Evolutionary conservation across 2,888 invertebrate genomes (phyloP).

Genomic region (Harpalus rubripes): DNA sequence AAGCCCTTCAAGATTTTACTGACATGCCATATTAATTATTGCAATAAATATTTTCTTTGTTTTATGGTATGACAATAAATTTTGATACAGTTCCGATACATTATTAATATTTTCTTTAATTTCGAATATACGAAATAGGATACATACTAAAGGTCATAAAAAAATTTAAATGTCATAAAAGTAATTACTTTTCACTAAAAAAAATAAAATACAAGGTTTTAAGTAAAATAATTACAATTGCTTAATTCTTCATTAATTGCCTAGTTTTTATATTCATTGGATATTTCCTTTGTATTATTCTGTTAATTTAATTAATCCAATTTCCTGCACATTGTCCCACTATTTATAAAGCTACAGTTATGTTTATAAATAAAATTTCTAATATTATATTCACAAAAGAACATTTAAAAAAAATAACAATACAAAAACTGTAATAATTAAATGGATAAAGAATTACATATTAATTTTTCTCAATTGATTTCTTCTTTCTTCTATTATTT

Average conservation of each 20-base stretch:
- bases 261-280: not conserved
- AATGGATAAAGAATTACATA: not conserved
- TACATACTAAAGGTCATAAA: not conserved
- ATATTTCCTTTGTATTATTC: not conserved
- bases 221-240: not conserved
- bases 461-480: slow-evolving; percentile 3
- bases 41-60: too few species aligned
- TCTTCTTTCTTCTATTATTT: not conserved
- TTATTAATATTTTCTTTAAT: too few species aligned
- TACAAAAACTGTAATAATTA: not conserved
- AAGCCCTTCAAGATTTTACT: too few species aligned
- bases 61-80: too few species aligned
- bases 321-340: not conserved
- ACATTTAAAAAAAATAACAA: not conserved
- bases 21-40: too few species aligned
- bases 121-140: too few species aligned
- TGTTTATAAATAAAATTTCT: slow-evolving; percentile 15
- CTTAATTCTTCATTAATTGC: not conserved
- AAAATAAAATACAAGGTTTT: slow-evolving; percentile 15
- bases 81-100: too few species aligned
- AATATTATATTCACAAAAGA: not conserved
- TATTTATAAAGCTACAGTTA: not conserved
- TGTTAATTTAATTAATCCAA: slow-evolving; percentile 7
- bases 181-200: not conserved
- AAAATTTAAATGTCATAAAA: not conserved